Conservation (phyloP, 1,140 invertebrate species). For the roundworm (Caenorhabditis elegans) region DNA sequence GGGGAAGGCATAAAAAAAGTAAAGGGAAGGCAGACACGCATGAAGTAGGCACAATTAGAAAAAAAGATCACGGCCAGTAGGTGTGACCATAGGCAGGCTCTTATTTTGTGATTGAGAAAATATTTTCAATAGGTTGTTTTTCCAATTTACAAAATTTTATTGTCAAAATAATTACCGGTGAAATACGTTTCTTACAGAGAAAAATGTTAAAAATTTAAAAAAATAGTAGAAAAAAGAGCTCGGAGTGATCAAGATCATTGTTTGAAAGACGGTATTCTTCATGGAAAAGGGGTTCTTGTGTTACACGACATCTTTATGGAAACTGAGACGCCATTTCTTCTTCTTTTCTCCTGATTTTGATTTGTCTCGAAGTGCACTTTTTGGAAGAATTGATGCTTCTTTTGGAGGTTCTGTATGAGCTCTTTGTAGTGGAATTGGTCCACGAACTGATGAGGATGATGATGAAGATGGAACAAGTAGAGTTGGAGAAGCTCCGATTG, state of each 20-base stretch:
- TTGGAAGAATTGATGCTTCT: conserved; percentile 30
- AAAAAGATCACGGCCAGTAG: too few species aligned
- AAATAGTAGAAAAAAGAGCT: background rate
- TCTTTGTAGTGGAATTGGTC: background rate
- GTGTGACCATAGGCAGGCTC: too few species aligned
- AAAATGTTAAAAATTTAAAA: background rate
- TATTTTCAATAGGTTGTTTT: too few species aligned
- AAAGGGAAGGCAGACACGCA: too few species aligned
- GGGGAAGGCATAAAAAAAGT: too few species aligned
- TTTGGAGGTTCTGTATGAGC: conserved; percentile 25
- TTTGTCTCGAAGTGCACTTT: conserved; percentile 34
- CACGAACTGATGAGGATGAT: background rate
- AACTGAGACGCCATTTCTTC: conserved; percentile 41
- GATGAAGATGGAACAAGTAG: background rate
- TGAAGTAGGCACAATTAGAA: too few species aligned
- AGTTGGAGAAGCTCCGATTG: conserved; percentile 18
- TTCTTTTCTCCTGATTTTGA: conserved; percentile 35
- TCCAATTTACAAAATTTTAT: background rate
- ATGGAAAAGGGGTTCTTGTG: background rate
- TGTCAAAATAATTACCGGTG: background rate
- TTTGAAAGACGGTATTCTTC: background rate
- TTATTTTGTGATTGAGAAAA: too few species aligned
- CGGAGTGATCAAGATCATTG: background rate
- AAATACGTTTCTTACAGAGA: background rate
- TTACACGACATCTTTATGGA: conserved; percentile 34